A percentile compares a stretch with the other conserved stretches of the same genome.
Conservation (phyloP, 2,113 vertebrate genomes). For the Cyprinodon brontotheroides region DNA sequence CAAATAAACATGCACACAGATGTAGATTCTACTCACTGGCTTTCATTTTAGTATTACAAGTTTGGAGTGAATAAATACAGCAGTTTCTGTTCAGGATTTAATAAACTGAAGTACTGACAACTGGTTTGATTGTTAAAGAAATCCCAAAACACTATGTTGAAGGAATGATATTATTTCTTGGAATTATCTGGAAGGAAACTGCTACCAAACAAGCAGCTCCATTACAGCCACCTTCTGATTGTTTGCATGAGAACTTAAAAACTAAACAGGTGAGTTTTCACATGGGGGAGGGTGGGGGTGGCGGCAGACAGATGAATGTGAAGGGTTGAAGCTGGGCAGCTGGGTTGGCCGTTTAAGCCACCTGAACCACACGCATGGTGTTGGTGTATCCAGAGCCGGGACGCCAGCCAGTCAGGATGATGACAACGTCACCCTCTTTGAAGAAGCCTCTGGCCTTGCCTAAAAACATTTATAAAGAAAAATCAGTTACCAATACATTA, state of each 20-base stretch:
- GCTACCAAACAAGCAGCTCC: slow-evolving; percentile 16
- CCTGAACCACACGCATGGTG: slow-evolving; percentile 97
- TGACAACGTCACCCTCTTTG: slow-evolving; percentile 89
- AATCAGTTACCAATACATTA: neutral
- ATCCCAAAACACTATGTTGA: slow-evolving; percentile 9
- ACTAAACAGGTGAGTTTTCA: slow-evolving; percentile 10
- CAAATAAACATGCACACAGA: slow-evolving; percentile 42
- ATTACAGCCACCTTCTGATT: neutral
- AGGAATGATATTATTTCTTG: slow-evolving; percentile 50
- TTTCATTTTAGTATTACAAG: slow-evolving; percentile 22
- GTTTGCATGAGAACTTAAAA: slow-evolving; percentile 23
- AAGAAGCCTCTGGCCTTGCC: slow-evolving; percentile 96
- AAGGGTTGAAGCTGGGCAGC: slow-evolving; percentile 14
- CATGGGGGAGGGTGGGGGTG: slow-evolving; percentile 15
- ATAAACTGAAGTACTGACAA: slow-evolving; percentile 49
- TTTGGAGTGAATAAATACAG: slow-evolving; percentile 58
- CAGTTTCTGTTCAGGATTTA: slow-evolving; percentile 45
- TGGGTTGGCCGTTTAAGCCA: slow-evolving; percentile 75
- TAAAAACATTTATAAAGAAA: slow-evolving; percentile 41
- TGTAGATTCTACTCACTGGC: slow-evolving; percentile 36
- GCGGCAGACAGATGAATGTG: slow-evolving; percentile 28
- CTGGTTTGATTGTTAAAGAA: slow-evolving; percentile 35
- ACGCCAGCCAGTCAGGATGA: slow-evolving; percentile 95
- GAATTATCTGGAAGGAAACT: slow-evolving; percentile 20
- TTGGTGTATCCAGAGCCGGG: slow-evolving; percentile 97